Percentiles rank a stretch among this genome's conserved stretches.
Evolutionary conservation across 2,888 invertebrate species (phyloP).

Genomic region (Lymantria dispar): DNA sequence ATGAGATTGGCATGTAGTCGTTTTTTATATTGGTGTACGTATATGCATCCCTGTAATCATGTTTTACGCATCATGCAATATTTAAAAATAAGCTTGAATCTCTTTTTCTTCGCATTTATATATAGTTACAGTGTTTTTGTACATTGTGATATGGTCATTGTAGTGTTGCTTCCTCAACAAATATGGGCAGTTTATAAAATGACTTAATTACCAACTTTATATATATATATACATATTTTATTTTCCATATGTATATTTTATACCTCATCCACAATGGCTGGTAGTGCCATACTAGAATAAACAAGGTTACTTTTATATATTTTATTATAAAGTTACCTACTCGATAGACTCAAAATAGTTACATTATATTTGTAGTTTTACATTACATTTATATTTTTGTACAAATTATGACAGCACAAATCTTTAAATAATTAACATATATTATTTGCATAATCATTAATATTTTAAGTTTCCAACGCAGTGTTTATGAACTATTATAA

Average conservation of each 20-base stretch:
- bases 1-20: slow-evolving; percentile 7
- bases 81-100: background rate
- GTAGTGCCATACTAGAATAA: slow-evolving; percentile 35
- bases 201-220: background rate
- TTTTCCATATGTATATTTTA: slow-evolving; percentile 1
- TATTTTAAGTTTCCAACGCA: background rate
- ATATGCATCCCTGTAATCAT: background rate
- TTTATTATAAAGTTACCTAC: background rate
- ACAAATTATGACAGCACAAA: slow-evolving; percentile 5
- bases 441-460: background rate
- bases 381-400: slow-evolving; percentile 27
- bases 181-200: too few species aligned
- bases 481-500: background rate
- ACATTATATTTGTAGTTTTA: background rate
- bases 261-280: slow-evolving; percentile 25
- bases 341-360: too few species aligned
- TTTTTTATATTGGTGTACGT: background rate
- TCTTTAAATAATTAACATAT: slow-evolving; percentile 9
- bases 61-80: background rate
- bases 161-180: too few species aligned
- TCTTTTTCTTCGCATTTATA: background rate
- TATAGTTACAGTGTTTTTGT: background rate
- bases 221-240: background rate
- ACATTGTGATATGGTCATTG: background rate
- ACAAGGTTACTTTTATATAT: slow-evolving; percentile 21